These are phyloP conservation scores for Keiferia lycopersicella DNA, from an alignment of 2,888 invertebrate species.

Conservation along the genomic window DNA sequence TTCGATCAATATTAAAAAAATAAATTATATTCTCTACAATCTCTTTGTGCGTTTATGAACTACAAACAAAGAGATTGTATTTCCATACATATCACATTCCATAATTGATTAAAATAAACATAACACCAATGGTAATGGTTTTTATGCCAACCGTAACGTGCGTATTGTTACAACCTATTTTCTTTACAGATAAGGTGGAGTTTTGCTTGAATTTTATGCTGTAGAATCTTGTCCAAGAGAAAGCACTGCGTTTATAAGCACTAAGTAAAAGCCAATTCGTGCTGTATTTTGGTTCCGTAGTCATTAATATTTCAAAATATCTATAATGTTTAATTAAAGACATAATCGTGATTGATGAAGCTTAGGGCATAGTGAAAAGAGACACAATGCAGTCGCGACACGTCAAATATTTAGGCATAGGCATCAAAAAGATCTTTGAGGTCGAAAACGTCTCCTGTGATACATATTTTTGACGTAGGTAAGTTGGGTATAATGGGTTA, in stretches of 20 bases:
- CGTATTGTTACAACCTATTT: not conserved
- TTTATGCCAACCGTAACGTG: constrained; percentile 20
- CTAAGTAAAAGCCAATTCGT: not conserved
- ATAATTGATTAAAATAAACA: constrained; percentile 28
- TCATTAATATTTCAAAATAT: not conserved
- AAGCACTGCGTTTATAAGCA: constrained; percentile 38
- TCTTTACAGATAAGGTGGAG: not conserved
- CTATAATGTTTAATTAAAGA: not conserved
- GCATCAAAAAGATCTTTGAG: no score
- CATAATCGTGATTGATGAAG: no score
- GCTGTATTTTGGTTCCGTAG: not conserved
- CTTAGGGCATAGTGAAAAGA: no score
- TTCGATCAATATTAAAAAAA: no score
- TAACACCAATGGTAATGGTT: constrained; percentile 10
- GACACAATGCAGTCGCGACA: no score
- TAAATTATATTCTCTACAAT: no score
- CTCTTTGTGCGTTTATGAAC: not conserved
- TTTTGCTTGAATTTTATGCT: not conserved
- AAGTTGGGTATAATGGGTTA: no score
- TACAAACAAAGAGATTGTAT: not conserved
- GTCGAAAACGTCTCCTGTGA: no score
- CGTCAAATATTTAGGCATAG: no score
- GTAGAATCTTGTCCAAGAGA: constrained; percentile 30
- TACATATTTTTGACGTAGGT: no score
- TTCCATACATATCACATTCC: constrained; percentile 20